Percentiles rank a stretch among this genome's conserved stretches.
These are phyloP conservation scores for Archaeoteleia sp. DNA, from an alignment of 2,888 invertebrate species.

Conservation along the genomic window DNA sequence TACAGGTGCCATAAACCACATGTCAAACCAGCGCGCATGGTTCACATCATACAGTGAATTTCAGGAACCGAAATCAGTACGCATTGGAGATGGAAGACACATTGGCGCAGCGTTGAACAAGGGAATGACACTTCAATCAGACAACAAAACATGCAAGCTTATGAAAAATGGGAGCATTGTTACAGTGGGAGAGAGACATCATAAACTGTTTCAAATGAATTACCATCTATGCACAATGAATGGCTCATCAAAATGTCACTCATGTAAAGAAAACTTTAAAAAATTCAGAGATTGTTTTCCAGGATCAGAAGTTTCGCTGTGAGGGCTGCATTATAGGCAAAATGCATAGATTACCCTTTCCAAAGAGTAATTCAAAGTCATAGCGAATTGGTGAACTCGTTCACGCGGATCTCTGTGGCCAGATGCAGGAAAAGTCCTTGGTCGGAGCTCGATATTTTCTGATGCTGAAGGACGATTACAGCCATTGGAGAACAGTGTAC, in stretches of 20 bases:
- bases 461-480: slow-evolving; percentile 33
- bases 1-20: slow-evolving; percentile 7
- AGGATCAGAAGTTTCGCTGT: too few species aligned
- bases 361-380: slow-evolving; percentile 29
- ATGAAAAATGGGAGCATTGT: slow-evolving; percentile 25
- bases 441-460: slow-evolving; percentile 28
- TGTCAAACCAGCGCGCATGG: slow-evolving; percentile 10
- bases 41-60: background rate
- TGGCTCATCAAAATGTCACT: too few species aligned
- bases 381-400: slow-evolving; percentile 39
- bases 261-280: too few species aligned
- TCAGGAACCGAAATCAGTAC: background rate
- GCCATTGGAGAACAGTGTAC: slow-evolving; percentile 19
- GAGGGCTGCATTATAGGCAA: slow-evolving; percentile 33
- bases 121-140: slow-evolving; percentile 37
- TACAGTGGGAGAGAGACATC: too few species aligned
- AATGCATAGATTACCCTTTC: slow-evolving; percentile 42
- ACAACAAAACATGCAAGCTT: slow-evolving; percentile 26
- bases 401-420: slow-evolving; percentile 51
- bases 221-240: too few species aligned
- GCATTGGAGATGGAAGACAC: slow-evolving; percentile 38
- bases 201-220: too few species aligned
- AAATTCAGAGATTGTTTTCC: background rate
- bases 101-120: slow-evolving; percentile 43
- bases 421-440: too few species aligned